These are phyloP conservation scores for Bettongia penicillata DNA, from an alignment of 2,113 vertebrate species.

Conservation along the genomic window DNA sequence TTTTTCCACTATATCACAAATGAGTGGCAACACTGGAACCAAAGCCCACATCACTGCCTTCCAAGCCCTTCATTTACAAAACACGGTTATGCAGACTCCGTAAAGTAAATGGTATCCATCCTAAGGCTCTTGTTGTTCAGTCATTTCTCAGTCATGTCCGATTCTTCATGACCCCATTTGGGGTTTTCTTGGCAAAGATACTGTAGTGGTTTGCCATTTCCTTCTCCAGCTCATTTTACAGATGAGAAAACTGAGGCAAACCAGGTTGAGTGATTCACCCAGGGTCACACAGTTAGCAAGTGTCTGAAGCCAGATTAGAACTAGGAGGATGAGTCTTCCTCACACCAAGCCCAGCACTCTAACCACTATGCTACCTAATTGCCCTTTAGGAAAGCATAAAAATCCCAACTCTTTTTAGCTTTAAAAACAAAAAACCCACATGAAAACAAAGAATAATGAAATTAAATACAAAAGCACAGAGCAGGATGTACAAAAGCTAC, in stretches of 20 bases:
- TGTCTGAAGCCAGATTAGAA: too few species aligned
- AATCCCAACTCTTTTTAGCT: neutral
- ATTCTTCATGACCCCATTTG: too few species aligned
- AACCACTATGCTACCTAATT: too few species aligned
- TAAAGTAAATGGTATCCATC: neutral
- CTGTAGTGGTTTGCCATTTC: too few species aligned
- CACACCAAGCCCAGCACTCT: too few species aligned
- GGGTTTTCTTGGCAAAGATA: too few species aligned
- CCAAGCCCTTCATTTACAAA: neutral
- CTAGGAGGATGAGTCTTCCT: too few species aligned
- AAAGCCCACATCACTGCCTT: neutral
- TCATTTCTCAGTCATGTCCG: too few species aligned
- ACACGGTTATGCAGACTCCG: neutral
- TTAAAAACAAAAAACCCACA: neutral
- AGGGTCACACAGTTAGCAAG: too few species aligned
- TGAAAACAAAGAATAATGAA: conserved; percentile 30
- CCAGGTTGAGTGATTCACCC: too few species aligned
- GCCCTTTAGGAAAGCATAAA: conserved; percentile 21
- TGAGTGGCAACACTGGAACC: neutral
- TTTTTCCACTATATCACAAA: neutral
- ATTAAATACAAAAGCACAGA: conserved; percentile 49
- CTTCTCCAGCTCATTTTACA: too few species aligned
- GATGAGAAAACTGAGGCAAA: too few species aligned
- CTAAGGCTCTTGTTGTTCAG: neutral
- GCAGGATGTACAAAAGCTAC: conserved; percentile 1